Evolutionary conservation across 2,888 invertebrate genomes (phyloP), one percentile per base, ranked within the genome.

Genomic region (Pteria penguin): DNA sequence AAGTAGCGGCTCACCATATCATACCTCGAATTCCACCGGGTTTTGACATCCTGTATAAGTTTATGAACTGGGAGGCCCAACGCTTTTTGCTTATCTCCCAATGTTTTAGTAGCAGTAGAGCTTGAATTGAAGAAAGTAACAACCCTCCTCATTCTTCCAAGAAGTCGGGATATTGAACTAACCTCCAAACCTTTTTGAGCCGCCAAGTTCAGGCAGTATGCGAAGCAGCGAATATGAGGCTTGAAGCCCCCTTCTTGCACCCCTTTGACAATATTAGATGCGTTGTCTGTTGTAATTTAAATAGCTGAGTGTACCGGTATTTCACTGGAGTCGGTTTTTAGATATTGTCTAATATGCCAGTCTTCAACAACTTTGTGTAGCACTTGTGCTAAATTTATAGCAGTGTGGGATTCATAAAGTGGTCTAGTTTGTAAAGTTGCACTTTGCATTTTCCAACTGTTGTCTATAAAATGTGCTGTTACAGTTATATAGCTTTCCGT

Each of bases 401-500:
- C 58, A 4, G 79, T 76, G 57, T 78, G 79, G n/a, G 74, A 67
- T 18, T 76, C 74, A 55, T 27, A 11, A 1, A 78, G 24, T 11
- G 24, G n/a, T 29, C 62, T 73, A 18, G 80, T 82, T 65, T 78
- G 63, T 1, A 80, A 66, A 11, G 52, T 55, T 31, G 63, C 73
- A 32, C 62, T 82, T 60, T 68, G 24, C 33, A 80, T 11, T n/a
- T 63, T 3, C 78, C 82, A 82, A 26, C 75, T 55, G 8, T 61
- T 31, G 66, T 55, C 68, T 8, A 80, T 67, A 26, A 61, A 78
- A 68, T 75, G 76, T 5, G 72, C 75, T 22, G 80, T 82, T 2
- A 82, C 71, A 33, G 82, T 73, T 5, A 76, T 57, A 60, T 73
- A 82, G 57, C 61, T 78, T 26, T 78, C 61, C 11, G 76, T 75